A percentile compares a stretch with the other conserved stretches of the same genome.
Conservation (phyloP, 2,888 invertebrate species). For the Tipula unca region DNA sequence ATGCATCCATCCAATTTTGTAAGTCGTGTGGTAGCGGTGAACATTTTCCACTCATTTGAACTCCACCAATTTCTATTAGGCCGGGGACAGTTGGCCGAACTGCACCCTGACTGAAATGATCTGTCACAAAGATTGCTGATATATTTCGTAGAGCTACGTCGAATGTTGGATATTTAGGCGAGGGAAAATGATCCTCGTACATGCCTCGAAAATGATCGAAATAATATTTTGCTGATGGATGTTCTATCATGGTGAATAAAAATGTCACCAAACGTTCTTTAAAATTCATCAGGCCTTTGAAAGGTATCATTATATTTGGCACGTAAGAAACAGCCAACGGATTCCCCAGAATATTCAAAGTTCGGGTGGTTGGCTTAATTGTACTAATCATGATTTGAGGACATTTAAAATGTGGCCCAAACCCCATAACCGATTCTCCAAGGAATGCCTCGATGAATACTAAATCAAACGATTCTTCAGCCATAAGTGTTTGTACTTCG, state of each 20-base stretch:
- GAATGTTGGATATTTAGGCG: conserved; percentile 27
- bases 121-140: conserved; percentile 36
- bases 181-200: conserved; percentile 34
- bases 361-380: conserved; percentile 23
- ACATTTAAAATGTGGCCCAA: neutral
- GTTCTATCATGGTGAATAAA: neutral
- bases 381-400: neutral
- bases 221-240: neutral
- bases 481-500: conserved; percentile 20
- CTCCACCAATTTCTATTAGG: conserved; percentile 40
- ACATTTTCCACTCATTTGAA: conserved; percentile 36
- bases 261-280: neutral
- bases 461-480: conserved; percentile 23
- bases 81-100: conserved; percentile 40
- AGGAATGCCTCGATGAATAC: conserved; percentile 18
- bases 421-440: conserved; percentile 9
- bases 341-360: conserved; percentile 40
- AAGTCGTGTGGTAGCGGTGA: conserved; percentile 31
- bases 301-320: conserved; percentile 35
- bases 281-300: conserved; percentile 17
- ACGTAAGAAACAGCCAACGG: conserved; percentile 43
- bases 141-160: conserved; percentile 32
- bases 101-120: conserved; percentile 35
- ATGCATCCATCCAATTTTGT: conserved; percentile 32
- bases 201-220: conserved; percentile 31